Evolutionary conservation across 2,888 invertebrate genomes (phyloP).

Genomic region (Nephrotoma guestfalica): DNA sequence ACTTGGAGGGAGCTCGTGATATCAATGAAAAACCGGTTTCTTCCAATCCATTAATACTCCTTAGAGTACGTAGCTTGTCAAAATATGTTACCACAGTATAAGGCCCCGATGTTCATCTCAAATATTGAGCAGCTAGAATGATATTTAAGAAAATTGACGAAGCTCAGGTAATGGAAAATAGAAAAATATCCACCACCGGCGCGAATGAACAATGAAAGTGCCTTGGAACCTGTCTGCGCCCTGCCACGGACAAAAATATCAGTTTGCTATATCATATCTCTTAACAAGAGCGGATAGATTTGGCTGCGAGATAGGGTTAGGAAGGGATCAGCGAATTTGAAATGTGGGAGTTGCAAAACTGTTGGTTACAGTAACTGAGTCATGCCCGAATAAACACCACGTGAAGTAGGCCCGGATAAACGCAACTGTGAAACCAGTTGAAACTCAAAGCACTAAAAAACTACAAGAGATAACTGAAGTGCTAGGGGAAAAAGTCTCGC

Average conservation of each 20-base stretch:
- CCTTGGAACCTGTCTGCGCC: neutral
- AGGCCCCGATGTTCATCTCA: neutral
- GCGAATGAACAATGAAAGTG: neutral
- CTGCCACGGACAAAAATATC: neutral
- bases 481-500: too few species aligned
- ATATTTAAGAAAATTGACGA: neutral
- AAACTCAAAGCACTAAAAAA: too few species aligned
- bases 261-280: neutral
- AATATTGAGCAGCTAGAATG: neutral
- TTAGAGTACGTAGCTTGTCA: neutral
- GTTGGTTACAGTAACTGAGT: too few species aligned
- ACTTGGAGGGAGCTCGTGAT: neutral
- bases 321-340: neutral
- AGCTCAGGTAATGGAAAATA: neutral
- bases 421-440: too few species aligned
- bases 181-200: neutral
- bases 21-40: neutral
- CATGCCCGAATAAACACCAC: too few species aligned
- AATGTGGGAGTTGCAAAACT: neutral
- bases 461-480: too few species aligned
- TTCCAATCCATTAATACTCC: neutral
- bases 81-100: neutral
- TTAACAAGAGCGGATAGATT: neutral
- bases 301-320: neutral
- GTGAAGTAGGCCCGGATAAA: too few species aligned